A percentile compares a stretch with the other conserved stretches of the same genome.
Evolutionary conservation across 2,113 vertebrate genomes (phyloP).

Genomic region (Grantiella picta): DNA sequence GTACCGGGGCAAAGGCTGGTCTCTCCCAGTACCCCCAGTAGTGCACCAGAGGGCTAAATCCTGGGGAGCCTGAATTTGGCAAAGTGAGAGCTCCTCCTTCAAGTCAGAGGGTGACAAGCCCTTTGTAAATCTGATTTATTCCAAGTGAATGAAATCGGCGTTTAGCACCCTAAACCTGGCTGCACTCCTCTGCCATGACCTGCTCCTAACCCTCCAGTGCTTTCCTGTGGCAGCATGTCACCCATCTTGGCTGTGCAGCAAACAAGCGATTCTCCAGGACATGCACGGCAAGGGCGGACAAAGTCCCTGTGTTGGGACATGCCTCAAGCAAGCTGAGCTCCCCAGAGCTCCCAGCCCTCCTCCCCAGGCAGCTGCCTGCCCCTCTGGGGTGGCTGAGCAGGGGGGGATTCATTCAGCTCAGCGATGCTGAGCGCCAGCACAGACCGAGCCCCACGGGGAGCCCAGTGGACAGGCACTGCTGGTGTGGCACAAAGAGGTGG

Average conservation of each 20-base stretch:
- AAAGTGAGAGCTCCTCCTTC: neutral
- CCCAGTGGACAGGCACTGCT: neutral
- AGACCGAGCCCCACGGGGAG: neutral
- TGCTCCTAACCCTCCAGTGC: neutral
- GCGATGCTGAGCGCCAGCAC: neutral
- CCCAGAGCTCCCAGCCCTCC: neutral
- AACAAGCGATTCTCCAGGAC: neutral
- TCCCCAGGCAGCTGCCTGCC: neutral
- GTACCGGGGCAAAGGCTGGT: neutral
- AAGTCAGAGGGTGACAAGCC: neutral
- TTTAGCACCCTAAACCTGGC: neutral
- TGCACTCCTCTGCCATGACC: rapidly evolving
- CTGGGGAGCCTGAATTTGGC: neutral
- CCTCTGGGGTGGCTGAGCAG: neutral
- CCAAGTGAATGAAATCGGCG: neutral
- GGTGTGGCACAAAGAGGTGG: neutral
- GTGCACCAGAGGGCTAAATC: neutral
- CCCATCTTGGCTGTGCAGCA: rapidly evolving
- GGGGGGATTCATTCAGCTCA: neutral
- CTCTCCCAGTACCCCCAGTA: neutral
- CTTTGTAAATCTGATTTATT: neutral
- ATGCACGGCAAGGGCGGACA: rapidly evolving
- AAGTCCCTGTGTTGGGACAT: neutral
- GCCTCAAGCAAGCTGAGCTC: neutral
- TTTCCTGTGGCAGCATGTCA: rapidly evolving